phyloP scores from a whole-genome alignment of 1,140 invertebrate species.

The Cyrtorhinus lividipennis region DNA sequence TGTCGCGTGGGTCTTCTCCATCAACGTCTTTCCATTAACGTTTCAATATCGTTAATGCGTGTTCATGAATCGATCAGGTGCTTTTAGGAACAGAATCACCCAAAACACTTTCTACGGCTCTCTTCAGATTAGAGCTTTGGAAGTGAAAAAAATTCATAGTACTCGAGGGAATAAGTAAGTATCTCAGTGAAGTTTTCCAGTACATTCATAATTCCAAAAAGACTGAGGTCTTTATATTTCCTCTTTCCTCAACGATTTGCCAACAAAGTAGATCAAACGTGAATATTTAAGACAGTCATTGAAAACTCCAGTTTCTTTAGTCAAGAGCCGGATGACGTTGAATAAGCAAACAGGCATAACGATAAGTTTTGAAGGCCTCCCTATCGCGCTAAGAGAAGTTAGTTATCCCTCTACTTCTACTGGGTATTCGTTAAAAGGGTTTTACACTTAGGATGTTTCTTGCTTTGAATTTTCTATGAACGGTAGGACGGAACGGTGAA shows the following conservation, averaged over 20 bases:
- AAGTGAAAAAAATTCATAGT: no score
- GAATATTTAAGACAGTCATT: not conserved
- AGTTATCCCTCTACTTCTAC: not conserved
- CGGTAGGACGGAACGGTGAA: not conserved
- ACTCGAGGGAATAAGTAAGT: no score
- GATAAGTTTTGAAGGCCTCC: not conserved
- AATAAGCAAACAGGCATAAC: not conserved
- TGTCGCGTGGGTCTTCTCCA: no score
- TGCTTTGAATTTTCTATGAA: not conserved
- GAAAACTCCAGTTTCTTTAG: not conserved
- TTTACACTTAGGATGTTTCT: not conserved
- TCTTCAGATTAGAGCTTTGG: no score
- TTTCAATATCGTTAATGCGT: no score
- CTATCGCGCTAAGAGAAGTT: not conserved
- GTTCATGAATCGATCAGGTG: no score
- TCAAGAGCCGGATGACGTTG: not conserved
- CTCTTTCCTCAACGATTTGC: not conserved
- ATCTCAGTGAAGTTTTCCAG: no score
- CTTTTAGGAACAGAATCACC: no score
- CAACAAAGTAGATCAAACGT: not conserved
- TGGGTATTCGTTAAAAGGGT: not conserved
- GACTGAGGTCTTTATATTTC: no score
- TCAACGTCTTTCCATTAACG: no score
- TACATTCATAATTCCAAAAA: no score
- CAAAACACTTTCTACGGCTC: no score